These are phyloP conservation scores for Hypsibius dujardini DNA, from an alignment of 1,140 invertebrate species.

Conservation along the genomic window DNA sequence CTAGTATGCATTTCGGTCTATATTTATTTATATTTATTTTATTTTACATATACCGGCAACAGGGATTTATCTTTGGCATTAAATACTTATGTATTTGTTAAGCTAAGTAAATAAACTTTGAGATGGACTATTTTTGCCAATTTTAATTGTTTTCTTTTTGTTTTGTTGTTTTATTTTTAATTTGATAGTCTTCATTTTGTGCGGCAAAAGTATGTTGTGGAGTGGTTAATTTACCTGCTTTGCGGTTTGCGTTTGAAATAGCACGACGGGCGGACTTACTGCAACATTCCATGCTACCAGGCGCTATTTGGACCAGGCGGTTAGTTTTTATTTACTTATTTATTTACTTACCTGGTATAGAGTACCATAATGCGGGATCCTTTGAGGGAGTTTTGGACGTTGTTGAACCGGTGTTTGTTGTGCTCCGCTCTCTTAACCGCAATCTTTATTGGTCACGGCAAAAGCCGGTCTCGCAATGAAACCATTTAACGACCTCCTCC, in stretches of 20 bases:
- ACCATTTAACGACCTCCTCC: not conserved
- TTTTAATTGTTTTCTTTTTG: constrained; percentile 18
- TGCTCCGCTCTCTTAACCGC: not conserved
- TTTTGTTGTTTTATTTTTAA: constrained; percentile 29
- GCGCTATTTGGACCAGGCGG: constrained; percentile 63
- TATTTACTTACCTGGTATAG: not conserved
- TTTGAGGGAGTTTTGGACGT: not conserved
- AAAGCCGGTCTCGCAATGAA: not conserved
- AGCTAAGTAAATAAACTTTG: no score
- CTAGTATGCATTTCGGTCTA: no score
- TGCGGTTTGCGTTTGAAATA: no score
- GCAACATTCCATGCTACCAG: constrained; percentile 72
- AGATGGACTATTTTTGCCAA: no score
- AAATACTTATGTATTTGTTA: no score
- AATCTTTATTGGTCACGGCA: not conserved
- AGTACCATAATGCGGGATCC: no score
- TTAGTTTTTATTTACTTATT: constrained; percentile 28
- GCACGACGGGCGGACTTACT: constrained; percentile 77
- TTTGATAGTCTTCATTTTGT: no score
- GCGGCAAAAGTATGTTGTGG: not conserved
- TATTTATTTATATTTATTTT: no score
- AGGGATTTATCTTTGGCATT: no score
- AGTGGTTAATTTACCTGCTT: constrained; percentile 21
- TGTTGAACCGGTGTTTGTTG: not conserved
- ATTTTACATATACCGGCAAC: no score